Base-by-base conservation (phyloP, 2,888 invertebrate species). In the Griposia aprilina region DNA sequence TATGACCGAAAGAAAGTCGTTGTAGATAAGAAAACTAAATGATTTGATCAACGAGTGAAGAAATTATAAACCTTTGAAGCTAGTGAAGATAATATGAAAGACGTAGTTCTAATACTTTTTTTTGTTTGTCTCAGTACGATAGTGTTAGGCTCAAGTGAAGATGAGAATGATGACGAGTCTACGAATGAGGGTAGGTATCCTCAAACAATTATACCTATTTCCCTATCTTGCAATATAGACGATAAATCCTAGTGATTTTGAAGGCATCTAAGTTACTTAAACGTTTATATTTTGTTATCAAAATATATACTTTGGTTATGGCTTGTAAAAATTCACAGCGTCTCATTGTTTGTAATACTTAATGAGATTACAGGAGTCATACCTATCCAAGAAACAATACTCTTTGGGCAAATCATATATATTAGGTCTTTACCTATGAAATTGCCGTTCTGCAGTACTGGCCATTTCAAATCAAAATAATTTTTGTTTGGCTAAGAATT, bases 1-100 rank as follows among this genome's bases (percentile, higher is more conserved):
- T 88, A 86, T 74, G 65, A 68, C 65, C 73, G 8, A 30, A 59
- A 72, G 11, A 55, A 74, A 72, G 10, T 74, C 57, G 17, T 76
- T 76, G 57, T 48, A 67, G 82, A 88, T 86, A 84, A 88, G 76
- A 71, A 78, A 75, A 71, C n/a, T 23, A n/a, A 69, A 36, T 73
- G 41, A 60, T 45, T 76, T 73, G 55, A 66, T 70, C 60, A 72
- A 55, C 48, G n/a, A 60, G 72, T 30, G 23, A 57, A 57, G 20
- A 66, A 63, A 71, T 59, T 26, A 57, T 36, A 26, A 63, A 50
- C 30, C 62, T 57, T 48, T 50, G 30, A 41, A 76, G 17, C 30
- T 63, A 41, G 5, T 57, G 26, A 57, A 66, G n/a, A 30, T 50
- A 79, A 70, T 62, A 88, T 88, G 86, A 81, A 78, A 67, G 8